Base-by-base conservation (phyloP, 1,140 invertebrate genomes). In the Brachionus asplanchnoidis region DNA sequence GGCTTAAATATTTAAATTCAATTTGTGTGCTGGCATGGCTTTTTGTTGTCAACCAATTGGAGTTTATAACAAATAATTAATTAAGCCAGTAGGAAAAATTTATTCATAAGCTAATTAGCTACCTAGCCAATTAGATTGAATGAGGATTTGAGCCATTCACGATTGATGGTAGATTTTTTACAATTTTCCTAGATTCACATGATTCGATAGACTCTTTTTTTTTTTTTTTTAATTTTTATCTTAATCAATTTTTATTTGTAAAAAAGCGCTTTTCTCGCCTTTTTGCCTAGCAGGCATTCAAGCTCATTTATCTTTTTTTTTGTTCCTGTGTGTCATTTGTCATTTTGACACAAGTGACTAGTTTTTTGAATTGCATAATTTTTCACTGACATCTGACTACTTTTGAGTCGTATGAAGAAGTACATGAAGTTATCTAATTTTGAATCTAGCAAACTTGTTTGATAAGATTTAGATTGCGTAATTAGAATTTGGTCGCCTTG, bases 231-330 rank as follows among this genome's bases (percentile, higher is more conserved):
- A n/a, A 1, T 70, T 70, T 73, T 73, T 73, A 73, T 73, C 68
- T 73, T 73, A 73, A 73, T 73, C 68, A 73, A 73, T n/a, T 42
- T 40, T 40, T 17, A 8, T 17, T 14, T 32, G 4, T 42, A 44
- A 17, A 42, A 73, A 73, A 73, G 68, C 68, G 36, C 36, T 40
- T 73, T 42, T 73, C 32, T 73, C 68, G 40, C 68, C 17, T 73
- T 73, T 73, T 20, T 73, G 68, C 68, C 68, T 73, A 20, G 68
- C 36, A 42, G 68, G 68, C 17, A 42, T 42, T 73, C 40, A 36
- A 73, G 40, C 68, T 73, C 68, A 73, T 73, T 73, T 73, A 73
- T 73, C 68, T 73, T 73, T 42, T 73, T 73, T 70, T 70, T 26
- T 36, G n/a, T n/a, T n/a, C n/a, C n/a, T n/a, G 8, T 73, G 68